phyloP scores from a whole-genome alignment of 2,113 vertebrate genomes.

The Tenebrosternarchus preto region DNA sequence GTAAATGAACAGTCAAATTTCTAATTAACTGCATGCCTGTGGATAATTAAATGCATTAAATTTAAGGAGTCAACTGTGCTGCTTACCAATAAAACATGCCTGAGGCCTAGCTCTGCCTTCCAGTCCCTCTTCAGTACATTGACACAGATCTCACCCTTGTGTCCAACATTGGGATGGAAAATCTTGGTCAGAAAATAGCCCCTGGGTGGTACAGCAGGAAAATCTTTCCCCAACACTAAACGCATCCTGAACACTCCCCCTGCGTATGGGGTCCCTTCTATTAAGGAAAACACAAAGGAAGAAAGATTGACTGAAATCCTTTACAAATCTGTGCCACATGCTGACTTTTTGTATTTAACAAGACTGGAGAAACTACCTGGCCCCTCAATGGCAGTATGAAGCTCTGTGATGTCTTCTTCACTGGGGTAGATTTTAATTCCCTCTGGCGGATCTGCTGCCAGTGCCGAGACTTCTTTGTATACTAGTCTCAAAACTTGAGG shows the following conservation, averaged over 20 bases:
- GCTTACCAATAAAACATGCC: slow-evolving; percentile 88
- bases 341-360: neutral
- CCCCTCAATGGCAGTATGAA: slow-evolving; percentile 91
- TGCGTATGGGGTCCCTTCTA: slow-evolving; percentile 91
- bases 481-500: slow-evolving; percentile 90
- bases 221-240: slow-evolving; percentile 90
- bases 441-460: slow-evolving; percentile 87
- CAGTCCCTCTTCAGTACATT: slow-evolving; percentile 92
- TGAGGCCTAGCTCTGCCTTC: slow-evolving; percentile 89
- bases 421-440: slow-evolving; percentile 93
- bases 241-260: slow-evolving; percentile 92
- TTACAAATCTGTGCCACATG: neutral
- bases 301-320: neutral
- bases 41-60: no score
- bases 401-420: slow-evolving; percentile 90
- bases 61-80: neutral
- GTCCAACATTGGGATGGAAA: slow-evolving; percentile 91
- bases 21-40: no score
- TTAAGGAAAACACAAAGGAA: slow-evolving; percentile 47
- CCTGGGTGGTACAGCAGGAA: slow-evolving; percentile 89
- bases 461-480: slow-evolving; percentile 89
- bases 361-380: slow-evolving; percentile 73
- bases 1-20: no score
- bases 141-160: slow-evolving; percentile 92
- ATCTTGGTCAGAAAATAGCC: slow-evolving; percentile 95